Evolutionary conservation across 2,797 vertebrate species (phyloP).

Genomic region (Liasis olivaceus): DNA sequence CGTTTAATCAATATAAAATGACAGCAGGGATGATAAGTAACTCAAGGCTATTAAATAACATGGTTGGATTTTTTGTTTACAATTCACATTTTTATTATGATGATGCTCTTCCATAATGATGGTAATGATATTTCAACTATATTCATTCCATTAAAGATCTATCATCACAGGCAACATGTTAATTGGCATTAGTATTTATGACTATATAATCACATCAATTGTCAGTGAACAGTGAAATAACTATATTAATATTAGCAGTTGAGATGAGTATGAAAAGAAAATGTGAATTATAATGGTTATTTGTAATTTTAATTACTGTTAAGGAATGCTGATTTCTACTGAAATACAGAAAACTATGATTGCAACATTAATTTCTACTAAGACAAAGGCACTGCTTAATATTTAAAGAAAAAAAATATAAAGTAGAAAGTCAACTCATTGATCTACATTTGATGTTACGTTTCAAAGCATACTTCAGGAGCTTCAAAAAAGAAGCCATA

Average conservation of each 20-base stretch:
- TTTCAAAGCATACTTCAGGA: background rate
- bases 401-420: background rate
- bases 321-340: conserved; percentile 51
- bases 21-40: background rate
- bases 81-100: conserved; percentile 52
- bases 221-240: conserved; percentile 40
- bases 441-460: background rate
- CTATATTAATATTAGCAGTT: conserved; percentile 51
- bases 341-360: conserved; percentile 53
- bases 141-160: conserved; percentile 19
- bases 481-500: background rate
- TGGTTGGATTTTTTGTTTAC: conserved; percentile 43
- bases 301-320: conserved; percentile 43
- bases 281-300: conserved; percentile 56
- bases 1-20: background rate
- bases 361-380: conserved; percentile 38
- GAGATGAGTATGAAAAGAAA: conserved; percentile 48
- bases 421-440: background rate
- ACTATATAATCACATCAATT: conserved; percentile 48
- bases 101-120: conserved; percentile 28
- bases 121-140: conserved; percentile 38
- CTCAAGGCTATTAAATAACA: conserved; percentile 25
- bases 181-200: conserved; percentile 56
- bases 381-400: background rate
- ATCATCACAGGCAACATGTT: conserved; percentile 32